Conservation (phyloP, 1,140 invertebrate genomes). For the Pseudomyrmex flavicornis region DNA sequence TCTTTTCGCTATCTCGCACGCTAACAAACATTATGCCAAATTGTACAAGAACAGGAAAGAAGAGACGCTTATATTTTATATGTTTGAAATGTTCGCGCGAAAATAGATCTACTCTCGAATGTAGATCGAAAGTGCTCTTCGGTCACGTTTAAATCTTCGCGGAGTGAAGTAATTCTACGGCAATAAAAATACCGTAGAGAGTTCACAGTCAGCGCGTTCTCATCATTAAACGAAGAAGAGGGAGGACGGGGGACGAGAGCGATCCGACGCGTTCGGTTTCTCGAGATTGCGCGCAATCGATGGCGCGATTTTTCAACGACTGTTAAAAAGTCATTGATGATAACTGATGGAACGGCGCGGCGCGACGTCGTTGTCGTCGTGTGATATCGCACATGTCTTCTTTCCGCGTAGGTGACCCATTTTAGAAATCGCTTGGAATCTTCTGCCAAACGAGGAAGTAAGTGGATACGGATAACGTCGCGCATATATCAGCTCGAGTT, state of each 20-base stretch:
- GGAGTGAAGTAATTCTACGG: not conserved
- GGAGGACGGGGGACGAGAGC: too few species aligned
- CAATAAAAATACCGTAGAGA: slow-evolving; percentile 12
- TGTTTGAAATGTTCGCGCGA: not conserved
- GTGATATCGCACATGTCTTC: slow-evolving; percentile 55
- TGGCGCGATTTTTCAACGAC: slow-evolving; percentile 4
- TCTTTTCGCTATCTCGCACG: not conserved
- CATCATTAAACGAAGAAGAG: not conserved
- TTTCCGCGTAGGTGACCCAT: slow-evolving; percentile 60
- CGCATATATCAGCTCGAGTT: slow-evolving; percentile 74
- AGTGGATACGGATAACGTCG: slow-evolving; percentile 76
- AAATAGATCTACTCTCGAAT: not conserved
- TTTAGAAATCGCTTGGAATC: slow-evolving; percentile 64
- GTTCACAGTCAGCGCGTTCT: not conserved
- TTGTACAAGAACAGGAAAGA: not conserved
- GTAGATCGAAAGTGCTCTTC: not conserved
- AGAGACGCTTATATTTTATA: too few species aligned
- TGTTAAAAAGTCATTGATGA: slow-evolving; percentile 37
- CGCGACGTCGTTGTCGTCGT: not conserved
- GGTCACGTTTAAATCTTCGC: not conserved
- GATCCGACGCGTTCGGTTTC: not conserved
- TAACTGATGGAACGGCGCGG: slow-evolving; percentile 39
- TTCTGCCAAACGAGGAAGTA: slow-evolving; percentile 76
- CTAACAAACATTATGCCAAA: not conserved
- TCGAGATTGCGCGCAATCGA: not conserved